These are phyloP conservation scores for Drosophila diplacantha DNA, from an alignment of 2,888 invertebrate genomes.

Conservation along the genomic window DNA sequence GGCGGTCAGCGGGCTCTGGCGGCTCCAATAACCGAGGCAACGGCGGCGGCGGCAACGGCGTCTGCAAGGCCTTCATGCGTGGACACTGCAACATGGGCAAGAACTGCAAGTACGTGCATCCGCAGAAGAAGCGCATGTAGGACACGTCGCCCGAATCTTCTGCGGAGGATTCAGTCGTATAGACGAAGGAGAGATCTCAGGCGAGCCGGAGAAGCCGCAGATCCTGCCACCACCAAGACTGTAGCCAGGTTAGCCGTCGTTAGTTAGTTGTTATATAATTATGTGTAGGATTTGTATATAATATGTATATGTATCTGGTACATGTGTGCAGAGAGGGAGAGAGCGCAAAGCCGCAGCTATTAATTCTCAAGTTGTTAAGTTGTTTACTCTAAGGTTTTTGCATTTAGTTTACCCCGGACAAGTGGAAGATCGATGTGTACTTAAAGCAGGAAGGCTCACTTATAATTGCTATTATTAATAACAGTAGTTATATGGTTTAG, in stretches of 20 bases:
- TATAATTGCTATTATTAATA: constrained; percentile 5
- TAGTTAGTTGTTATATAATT: constrained; percentile 11
- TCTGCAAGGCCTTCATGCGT: constrained; percentile 88
- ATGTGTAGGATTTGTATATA: constrained; percentile 19
- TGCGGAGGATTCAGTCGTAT: constrained; percentile 61
- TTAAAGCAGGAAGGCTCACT: constrained; percentile 10
- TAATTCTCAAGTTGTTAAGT: constrained; percentile 29
- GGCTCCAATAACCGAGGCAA: constrained; percentile 71
- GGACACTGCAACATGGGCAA: constrained; percentile 90
- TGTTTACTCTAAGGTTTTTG: constrained; percentile 13
- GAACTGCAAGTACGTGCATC: constrained; percentile 90
- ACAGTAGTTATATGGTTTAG: constrained; percentile 1
- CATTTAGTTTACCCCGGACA: constrained; percentile 5
- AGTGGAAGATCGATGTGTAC: constrained; percentile 17
- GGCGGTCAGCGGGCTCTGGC: constrained; percentile 80
- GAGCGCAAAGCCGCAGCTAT: constrained; percentile 8
- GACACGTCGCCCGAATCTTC: constrained; percentile 63
- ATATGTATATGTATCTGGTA: constrained; percentile 27
- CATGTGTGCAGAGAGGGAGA: constrained; percentile 3
- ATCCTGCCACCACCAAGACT: constrained; percentile 53
- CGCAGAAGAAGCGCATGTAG: constrained; percentile 78
- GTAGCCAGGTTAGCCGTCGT: constrained; percentile 45
- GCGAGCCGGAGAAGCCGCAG: constrained; percentile 12
- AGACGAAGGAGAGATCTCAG: constrained; percentile 51
- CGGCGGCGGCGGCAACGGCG: constrained; percentile 76